Conservation (phyloP, 2,888 invertebrate genomes). For the Rhamnusium bicolor region DNA sequence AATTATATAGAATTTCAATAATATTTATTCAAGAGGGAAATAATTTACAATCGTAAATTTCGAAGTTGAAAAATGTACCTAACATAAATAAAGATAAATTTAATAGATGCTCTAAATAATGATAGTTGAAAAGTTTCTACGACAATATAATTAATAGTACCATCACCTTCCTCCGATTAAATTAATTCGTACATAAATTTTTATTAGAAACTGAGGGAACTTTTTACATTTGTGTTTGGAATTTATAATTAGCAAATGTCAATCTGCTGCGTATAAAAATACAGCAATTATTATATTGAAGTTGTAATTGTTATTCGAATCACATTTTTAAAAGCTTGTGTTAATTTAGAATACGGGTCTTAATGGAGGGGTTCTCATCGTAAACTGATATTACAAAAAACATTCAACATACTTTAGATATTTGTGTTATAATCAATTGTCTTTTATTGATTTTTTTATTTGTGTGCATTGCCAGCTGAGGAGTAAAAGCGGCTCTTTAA, state of each 20-base stretch:
- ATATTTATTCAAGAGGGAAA: constrained; percentile 20
- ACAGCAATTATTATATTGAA: constrained; percentile 38
- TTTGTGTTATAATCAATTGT: constrained; percentile 14
- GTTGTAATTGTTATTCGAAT: constrained; percentile 41
- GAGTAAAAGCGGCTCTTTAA: background rate
- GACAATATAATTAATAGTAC: constrained; percentile 35
- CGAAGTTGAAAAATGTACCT: background rate
- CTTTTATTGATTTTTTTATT: constrained; percentile 5
- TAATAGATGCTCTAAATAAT: constrained; percentile 14
- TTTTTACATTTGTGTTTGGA: constrained; percentile 38
- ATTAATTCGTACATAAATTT: constrained; percentile 41
- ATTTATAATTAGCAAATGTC: constrained; percentile 33
- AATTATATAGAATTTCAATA: constrained; percentile 1
- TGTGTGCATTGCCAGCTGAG: constrained; percentile 2
- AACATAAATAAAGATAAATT: constrained; percentile 20
- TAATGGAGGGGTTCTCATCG: constrained; percentile 35
- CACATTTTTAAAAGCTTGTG: constrained; percentile 39
- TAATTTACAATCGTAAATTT: constrained; percentile 17
- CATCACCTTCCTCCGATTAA: constrained; percentile 33
- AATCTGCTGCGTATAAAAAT: constrained; percentile 22
- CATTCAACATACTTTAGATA: constrained; percentile 22
- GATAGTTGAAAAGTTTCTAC: background rate
- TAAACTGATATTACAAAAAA: constrained; percentile 30
- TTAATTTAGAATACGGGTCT: constrained; percentile 46
- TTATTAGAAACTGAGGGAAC: constrained; percentile 43